Evolutionary conservation across 2,797 vertebrate genomes (phyloP), one percentile per base, ranked within the genome.

Genomic region (Holocentrus rufus): DNA sequence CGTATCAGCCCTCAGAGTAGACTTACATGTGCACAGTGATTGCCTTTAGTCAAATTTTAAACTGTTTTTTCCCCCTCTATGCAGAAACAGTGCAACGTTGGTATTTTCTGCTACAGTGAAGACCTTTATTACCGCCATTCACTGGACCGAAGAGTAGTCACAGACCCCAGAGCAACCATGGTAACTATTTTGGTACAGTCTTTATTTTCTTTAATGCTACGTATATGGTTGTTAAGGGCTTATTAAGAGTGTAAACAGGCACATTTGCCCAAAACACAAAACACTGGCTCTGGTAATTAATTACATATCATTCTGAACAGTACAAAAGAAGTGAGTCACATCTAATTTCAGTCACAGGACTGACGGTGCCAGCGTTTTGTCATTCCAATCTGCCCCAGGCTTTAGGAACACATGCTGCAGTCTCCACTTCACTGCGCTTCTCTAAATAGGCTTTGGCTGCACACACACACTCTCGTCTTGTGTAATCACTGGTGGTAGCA

Each of bases 81-180:
- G 53, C 64, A 68, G 65, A 36, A 23, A 30, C 36, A 17, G 17
- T 18, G 54, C 30, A 30, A 57, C 14, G 17, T 49, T 31, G 39
- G 14, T 44, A 46, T 54, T 14, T 18, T 58, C 79, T 67, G 67
- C 64, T 76, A 68, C 65, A 23, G 49, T 68, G 76, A 70, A 70
- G 30, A 76, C 54, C 36, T 13, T 50, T 36, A 77, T 76, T 44
- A 18, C 68, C 17, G 58, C 18, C 55, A 65, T 46, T 78, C 78
- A 49, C 70, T 63, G 81, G 76, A 81, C 60, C 72, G 1, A 74
- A 65, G 50, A 62, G 71, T 67, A 53, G 6, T 22, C 72, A 44
- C 74, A 18, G 46, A 61, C 65, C 79, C 53, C 4, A 49, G 20
- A 82, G 34, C 72, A 74, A 69, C 58, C 74, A 92, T 92, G 91